phyloP scores from a whole-genome alignment of 2,888 invertebrate species.

The Acanthosoma haemorrhoidale region DNA sequence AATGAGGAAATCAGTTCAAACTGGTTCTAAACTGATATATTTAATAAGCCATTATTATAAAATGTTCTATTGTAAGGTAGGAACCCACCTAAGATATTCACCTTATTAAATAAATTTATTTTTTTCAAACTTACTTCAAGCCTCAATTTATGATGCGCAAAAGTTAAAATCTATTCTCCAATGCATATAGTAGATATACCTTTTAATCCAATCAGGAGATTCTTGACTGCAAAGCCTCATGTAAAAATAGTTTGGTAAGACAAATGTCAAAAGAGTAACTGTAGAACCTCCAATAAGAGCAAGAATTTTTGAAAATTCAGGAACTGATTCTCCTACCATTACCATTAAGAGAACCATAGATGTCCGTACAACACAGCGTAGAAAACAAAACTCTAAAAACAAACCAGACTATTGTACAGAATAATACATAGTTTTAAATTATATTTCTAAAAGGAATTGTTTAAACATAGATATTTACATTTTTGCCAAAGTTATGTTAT shows the following conservation, averaged over 20 bases:
- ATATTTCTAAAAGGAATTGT: neutral
- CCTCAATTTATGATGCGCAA: no score
- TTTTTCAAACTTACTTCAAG: no score
- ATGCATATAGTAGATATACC: slow-evolving; percentile 45
- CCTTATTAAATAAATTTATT: no score
- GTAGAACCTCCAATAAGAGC: slow-evolving; percentile 66
- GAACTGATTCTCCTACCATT: slow-evolving; percentile 62
- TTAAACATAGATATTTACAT: neutral
- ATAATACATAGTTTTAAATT: neutral
- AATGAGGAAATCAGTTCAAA: no score
- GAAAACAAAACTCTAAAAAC: slow-evolving; percentile 56
- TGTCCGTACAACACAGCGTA: slow-evolving; percentile 55
- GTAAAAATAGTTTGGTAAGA: slow-evolving; percentile 63
- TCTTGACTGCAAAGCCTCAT: slow-evolving; percentile 54
- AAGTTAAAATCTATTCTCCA: no score
- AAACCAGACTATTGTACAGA: neutral
- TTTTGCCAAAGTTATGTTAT: no score
- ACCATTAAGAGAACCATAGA: slow-evolving; percentile 56
- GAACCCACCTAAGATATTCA: no score
- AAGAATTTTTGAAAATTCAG: slow-evolving; percentile 63
- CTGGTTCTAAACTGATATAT: no score
- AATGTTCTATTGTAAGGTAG: no score
- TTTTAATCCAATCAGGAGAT: slow-evolving; percentile 48
- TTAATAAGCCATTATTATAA: no score
- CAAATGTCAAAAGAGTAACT: slow-evolving; percentile 60